phyloP scores from a whole-genome alignment of 2,888 invertebrate genomes.

The Tryphoninae sp. region DNA sequence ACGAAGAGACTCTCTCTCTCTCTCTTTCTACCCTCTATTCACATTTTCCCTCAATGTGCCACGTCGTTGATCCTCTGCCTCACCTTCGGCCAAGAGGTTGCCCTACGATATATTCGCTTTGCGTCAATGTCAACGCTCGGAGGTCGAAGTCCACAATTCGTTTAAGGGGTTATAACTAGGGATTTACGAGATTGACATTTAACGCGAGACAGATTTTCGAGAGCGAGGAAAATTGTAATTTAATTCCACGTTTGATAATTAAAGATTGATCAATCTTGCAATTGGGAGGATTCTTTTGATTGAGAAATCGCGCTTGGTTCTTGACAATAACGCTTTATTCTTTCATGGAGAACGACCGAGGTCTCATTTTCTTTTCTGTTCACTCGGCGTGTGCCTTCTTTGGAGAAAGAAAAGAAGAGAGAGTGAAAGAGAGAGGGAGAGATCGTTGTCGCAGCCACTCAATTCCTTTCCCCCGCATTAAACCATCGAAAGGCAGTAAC shows the following conservation, averaged over 20 bases:
- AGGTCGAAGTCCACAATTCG: constrained; percentile 2
- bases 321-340: neutral
- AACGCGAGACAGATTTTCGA: neutral
- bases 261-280: neutral
- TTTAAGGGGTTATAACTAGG: neutral
- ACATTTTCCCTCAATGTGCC: neutral
- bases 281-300: neutral
- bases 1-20: neutral
- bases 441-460: constrained; percentile 74
- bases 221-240: neutral
- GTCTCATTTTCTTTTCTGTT: constrained; percentile 3
- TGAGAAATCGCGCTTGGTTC: neutral
- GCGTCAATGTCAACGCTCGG: neutral
- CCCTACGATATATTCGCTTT: neutral
- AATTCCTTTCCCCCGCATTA: constrained; percentile 76
- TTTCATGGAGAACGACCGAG: neutral
- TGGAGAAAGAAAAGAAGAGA: constrained; percentile 60
- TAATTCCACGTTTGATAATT: neutral
- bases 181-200: neutral
- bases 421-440: constrained; percentile 38
- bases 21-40: neutral
- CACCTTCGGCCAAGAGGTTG: too few species aligned
- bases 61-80: too few species aligned
- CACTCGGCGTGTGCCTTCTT: constrained; percentile 60
- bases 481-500: constrained; percentile 79